Base-by-base conservation (phyloP, 2,888 invertebrate species). In the Cerastis rubricosa region DNA sequence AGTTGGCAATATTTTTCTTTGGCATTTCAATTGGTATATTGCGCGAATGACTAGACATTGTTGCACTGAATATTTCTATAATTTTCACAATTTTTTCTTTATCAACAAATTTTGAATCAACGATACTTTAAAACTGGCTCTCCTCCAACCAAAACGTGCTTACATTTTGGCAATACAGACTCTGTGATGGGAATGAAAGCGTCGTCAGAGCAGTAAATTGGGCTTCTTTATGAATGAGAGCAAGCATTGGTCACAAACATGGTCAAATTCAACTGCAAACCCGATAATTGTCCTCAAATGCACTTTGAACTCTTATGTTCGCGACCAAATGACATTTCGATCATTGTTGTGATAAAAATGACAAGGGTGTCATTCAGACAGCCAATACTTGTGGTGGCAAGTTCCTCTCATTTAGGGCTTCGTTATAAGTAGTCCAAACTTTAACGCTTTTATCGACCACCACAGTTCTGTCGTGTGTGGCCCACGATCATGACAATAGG, bases 401-500 rank as follows among this genome's bases (percentile, higher is more conserved):
- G 63, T 59, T 71, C 29, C 25, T 49, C 47, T 74, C 63, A 74
- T 71, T 73, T 63, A 78, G 59, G 66, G 76, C 70, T 77, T 80
- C 74, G 77, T 78, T 80, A 83, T 19, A 49, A 74, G 78, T 84
- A 71, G 78, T 81, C 76, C 77, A 77, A 71, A 81, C 75, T 65
- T 74, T 68, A 78, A 73, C 57, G 73, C 45, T 67, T 68, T 76
- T 77, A 75, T 80, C 80, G 22, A 83, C 74, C 74, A 78, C 77
- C 81, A 81, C 81, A 74, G 80, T 78, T 51, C 65, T 73, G 66
- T 78, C 75, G 71, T 85, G 76, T 45, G 69, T 81, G 59, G 83
- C 71, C 91, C 87, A 91, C 81, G 90, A 95, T 96, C 96, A 96
- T 92, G 95, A 96, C 86, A 94, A 90, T 45, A 93, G 89, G 76